Base-by-base conservation (phyloP, 2,797 vertebrate genomes). In the Spea hammondii region DNA sequence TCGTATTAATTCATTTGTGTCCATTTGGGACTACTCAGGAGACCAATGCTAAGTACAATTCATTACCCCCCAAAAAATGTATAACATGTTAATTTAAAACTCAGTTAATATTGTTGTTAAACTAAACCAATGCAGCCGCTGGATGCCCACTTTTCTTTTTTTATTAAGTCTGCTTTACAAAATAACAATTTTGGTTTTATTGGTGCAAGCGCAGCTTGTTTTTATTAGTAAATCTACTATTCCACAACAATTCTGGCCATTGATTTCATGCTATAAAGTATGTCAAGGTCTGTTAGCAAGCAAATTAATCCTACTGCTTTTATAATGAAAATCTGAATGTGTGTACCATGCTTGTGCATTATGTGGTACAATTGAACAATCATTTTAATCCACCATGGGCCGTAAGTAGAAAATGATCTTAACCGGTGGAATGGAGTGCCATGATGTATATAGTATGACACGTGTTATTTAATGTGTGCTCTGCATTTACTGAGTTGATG, bases 241-340 rank as follows among this genome's bases (percentile, higher is more conserved):
- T 44, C 6, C 54, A 46, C 5, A 32, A 69, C 69, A 69, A n/a
- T 65, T 55, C 68, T 60, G 55, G 65, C 60, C 65, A 77, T 46
- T 59, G 14, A 49, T 77, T 77, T 70, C 65, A 32, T 68, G 53
- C 66, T 50, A 55, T n/a, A n/a, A 57, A 77, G 47, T 77, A 47
- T 77, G 74, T 60, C 65, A 77, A 76, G 55, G 54, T 50, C 54
- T 76, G 13, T 59, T 68, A 76, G 65, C 60, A n/a, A 69, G 53
- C 54, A 69, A 77, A 70, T 77, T 32, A 70, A 77, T 77, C 47
- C 14, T 69, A 10, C 10, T 17, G 69, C 11, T 46, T 7, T 62
- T 77, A 48, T 53, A 60, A 44, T 44, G 55, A 51, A 48, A 70
- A 60, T 69, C 46, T 77, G 17, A 62, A 13, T 55, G 17, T 76